Conservation (phyloP, 92 coral and sea anemone genomes). For the Hydrozoanthus gracilis region DNA sequence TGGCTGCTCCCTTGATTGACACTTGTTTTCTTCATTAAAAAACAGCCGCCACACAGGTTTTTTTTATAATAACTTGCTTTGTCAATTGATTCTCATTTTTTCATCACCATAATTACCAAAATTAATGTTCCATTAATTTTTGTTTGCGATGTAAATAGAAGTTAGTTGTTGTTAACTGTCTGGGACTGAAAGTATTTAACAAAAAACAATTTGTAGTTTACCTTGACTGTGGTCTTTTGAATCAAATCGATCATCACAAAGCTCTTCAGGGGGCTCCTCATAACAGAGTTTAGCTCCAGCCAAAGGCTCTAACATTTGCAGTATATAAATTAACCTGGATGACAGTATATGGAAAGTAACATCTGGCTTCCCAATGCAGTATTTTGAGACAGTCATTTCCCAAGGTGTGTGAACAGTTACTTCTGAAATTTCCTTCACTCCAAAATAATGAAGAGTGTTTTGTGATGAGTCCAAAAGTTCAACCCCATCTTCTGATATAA, state of each 20-base stretch:
- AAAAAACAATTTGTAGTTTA: not conserved
- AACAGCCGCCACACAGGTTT: no score
- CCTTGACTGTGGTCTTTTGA: conserved; percentile 18
- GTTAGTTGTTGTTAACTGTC: no score
- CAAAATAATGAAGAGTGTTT: conserved; percentile 61
- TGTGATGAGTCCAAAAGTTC: conserved; percentile 68
- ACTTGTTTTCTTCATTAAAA: no score
- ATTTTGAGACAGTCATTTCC: conserved; percentile 77
- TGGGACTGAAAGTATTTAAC: no score
- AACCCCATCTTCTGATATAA: conserved; percentile 63
- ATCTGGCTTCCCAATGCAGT: conserved; percentile 79
- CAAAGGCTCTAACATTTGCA: conserved; percentile 70
- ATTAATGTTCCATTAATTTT: no score
- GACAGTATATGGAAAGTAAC: conserved; percentile 78
- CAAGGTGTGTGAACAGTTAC: conserved; percentile 89
- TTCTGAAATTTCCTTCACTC: conserved; percentile 75
- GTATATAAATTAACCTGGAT: conserved; percentile 82
- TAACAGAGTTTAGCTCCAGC: conserved; percentile 74
- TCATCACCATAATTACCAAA: no score
- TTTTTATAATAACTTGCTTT: no score
- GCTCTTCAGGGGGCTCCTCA: conserved; percentile 77
- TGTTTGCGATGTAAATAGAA: no score
- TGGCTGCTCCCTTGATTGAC: no score
- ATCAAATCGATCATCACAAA: conserved; percentile 47
- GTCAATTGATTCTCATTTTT: no score